Percentiles rank a stretch among this genome's conserved stretches.
phyloP scores from a whole-genome alignment of 2,888 invertebrate genomes.

The Drosophila mercatorum region DNA sequence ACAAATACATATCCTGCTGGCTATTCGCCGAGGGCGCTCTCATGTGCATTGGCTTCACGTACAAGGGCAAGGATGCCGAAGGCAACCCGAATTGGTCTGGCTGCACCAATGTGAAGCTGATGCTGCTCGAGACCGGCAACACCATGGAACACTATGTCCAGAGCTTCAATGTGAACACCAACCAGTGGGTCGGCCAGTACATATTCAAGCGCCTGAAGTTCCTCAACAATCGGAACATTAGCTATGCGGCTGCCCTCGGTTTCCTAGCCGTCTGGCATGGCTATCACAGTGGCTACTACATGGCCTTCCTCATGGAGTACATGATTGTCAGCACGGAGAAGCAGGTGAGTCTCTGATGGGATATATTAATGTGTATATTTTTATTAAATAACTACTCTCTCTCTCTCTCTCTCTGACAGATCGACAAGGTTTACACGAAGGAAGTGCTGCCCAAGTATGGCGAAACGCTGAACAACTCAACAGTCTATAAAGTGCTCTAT shows the following conservation, averaged over 20 bases:
- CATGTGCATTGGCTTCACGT: conserved; percentile 90
- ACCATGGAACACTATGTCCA: conserved; percentile 94
- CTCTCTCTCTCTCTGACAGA: conserved; percentile 46
- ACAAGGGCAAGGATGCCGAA: conserved; percentile 86
- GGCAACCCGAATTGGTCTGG: conserved; percentile 96
- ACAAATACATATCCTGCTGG: conserved; percentile 98
- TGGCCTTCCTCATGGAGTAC: conserved; percentile 96
- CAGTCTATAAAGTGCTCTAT: conserved; percentile 83
- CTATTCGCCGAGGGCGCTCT: conserved; percentile 93
- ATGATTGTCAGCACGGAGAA: conserved; percentile 93
- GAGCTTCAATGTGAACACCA: conserved; percentile 98
- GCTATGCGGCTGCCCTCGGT: conserved; percentile 92
- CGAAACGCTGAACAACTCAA: conserved; percentile 61
- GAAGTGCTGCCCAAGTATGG: conserved; percentile 69
- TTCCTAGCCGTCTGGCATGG: conserved; percentile 99
- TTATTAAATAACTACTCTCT: neutral
- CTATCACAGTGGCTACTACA: conserved; percentile 96
- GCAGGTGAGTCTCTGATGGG: conserved; percentile 87
- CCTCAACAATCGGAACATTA: conserved; percentile 91
- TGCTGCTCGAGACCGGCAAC: conserved; percentile 92
- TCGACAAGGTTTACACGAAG: conserved; percentile 70
- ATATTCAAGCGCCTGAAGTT: conserved; percentile 97
- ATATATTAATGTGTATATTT: neutral
- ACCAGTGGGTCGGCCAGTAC: conserved; percentile 96
- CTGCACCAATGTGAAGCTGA: conserved; percentile 94